Evolutionary conservation across 2,797 vertebrate species (phyloP).

Genomic region (Mormyrus proboscirostris): DNA sequence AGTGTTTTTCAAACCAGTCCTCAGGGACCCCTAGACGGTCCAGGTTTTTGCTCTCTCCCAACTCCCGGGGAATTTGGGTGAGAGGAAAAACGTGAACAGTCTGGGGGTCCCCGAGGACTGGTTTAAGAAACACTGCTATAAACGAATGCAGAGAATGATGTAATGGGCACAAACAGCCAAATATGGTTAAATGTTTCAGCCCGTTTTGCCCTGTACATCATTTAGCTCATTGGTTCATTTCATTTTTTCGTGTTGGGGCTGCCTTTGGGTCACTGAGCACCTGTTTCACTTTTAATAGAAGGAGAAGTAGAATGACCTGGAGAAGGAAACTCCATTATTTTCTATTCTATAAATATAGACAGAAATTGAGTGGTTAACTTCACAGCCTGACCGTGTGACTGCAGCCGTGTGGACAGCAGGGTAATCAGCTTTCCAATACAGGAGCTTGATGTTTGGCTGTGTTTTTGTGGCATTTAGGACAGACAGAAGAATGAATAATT

Average conservation of each 20-base stretch:
- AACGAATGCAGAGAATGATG: neutral
- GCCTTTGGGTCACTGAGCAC: constrained; percentile 29
- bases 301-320: constrained; percentile 38
- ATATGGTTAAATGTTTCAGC: constrained; percentile 8
- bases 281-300: constrained; percentile 51
- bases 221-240: neutral
- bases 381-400: constrained; percentile 33
- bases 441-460: neutral
- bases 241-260: neutral
- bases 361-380: constrained; percentile 47
- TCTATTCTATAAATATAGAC: constrained; percentile 36
- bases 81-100: neutral
- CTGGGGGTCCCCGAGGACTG: neutral
- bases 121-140: neutral
- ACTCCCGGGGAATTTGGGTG: neutral
- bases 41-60: neutral
- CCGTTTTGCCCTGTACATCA: neutral
- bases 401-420: neutral
- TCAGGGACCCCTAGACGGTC: neutral
- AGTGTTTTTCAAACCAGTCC: neutral
- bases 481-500: neutral
- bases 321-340: constrained; percentile 53
- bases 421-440: neutral
- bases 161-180: neutral
- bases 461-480: neutral